phyloP scores from a whole-genome alignment of 2,797 vertebrate species.

The Atherinosoma microstoma region DNA sequence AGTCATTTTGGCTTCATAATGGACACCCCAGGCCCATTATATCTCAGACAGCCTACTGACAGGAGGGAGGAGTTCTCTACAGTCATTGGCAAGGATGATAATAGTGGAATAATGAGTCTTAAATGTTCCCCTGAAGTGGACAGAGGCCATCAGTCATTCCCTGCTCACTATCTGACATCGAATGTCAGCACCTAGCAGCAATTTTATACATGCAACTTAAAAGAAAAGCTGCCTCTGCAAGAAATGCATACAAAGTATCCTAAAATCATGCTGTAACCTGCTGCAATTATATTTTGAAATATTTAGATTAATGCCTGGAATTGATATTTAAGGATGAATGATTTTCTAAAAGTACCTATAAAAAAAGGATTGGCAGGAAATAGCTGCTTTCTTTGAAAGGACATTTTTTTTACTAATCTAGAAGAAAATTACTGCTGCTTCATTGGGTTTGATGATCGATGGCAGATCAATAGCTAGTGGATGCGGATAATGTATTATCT shows the following conservation, averaged over 20 bases:
- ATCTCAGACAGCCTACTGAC: constrained; percentile 60
- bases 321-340: background rate
- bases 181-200: constrained; percentile 42
- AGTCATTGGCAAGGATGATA: constrained; percentile 77
- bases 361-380: constrained; percentile 20
- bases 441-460: background rate
- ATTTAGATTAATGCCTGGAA: constrained; percentile 1
- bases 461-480: constrained; percentile 33
- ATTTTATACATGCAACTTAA: constrained; percentile 33
- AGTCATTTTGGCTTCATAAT: constrained; percentile 66
- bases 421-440: background rate
- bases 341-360: constrained; percentile 1
- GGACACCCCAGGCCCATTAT: constrained; percentile 67
- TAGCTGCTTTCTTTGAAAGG: constrained; percentile 30
- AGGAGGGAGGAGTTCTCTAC: constrained; percentile 52
- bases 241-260: background rate
- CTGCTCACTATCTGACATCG: constrained; percentile 54
- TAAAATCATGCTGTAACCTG: constrained; percentile 9
- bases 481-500: constrained; percentile 37
- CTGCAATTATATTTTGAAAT: constrained; percentile 1
- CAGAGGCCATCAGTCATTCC: constrained; percentile 69
- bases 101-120: constrained; percentile 78
- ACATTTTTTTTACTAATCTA: background rate
- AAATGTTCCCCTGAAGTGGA: constrained; percentile 71
- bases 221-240: background rate